Evolutionary conservation across 1,140 invertebrate genomes (phyloP), one percentile per base, ranked within the genome.

Genomic region (Macrotrachela quadricornifera): DNA sequence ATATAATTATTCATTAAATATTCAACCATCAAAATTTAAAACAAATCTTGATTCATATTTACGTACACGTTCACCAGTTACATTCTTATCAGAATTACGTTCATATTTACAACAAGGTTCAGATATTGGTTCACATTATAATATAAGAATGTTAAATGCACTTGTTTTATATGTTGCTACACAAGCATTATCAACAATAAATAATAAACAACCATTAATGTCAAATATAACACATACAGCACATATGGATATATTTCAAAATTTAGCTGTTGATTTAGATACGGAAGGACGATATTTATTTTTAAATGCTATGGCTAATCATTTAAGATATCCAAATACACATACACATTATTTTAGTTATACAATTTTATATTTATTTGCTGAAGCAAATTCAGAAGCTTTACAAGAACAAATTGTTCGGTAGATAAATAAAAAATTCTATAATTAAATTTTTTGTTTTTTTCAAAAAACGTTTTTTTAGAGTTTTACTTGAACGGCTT

Each of bases 311-410:
- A 88, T 99, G 58, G 87, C 87, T 21, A 97, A 99, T 73, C 92
- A 99, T 64, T 71, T 99, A 58, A 77, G 94, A 6, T 99, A 95
- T 71, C 94, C 94, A 1, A 99, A 97, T 70, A 92, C 86, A 60
- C 91, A 99, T 69, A 99, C 94, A 1, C 90, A 96, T 72, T 99
- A 97, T 73, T 99, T 97, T 72, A 94, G 87, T 59, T 94, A 90
- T 67, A 85, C 85, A 11, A 74, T 99, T 3, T 75, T 99, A 17
- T 94, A 95, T 66, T 72, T 99, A 46, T 99, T 99, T 69, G 83
- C 83, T n/a, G 90, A 96, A 69, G 87, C 90, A 14, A 94, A 95
- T 61, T 83, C 84, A 0, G 87, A 96, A 71, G 85, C 85, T 10
- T 90, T 97, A 56, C 91, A 90, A 63, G 79, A 80, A 59, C 78